Evolutionary conservation across 2,797 vertebrate genomes (phyloP), one percentile per base, ranked within the genome.

Genomic region (Enteromius radiatus): DNA sequence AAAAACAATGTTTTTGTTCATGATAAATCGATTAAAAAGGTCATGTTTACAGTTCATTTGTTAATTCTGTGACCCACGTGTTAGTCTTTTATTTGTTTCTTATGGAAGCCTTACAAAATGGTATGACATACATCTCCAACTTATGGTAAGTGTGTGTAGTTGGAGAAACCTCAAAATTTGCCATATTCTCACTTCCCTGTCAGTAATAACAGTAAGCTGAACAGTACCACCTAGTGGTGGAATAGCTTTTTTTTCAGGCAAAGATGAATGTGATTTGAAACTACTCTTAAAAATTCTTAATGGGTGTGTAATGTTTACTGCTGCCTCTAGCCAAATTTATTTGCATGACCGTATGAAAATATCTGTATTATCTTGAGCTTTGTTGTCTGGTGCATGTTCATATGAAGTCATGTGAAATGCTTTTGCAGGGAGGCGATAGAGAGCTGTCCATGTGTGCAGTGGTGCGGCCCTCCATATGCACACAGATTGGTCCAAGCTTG

Each of bases 401-500:
- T 59, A 10, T 33, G 6, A 4, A 63, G 28, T 63, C 26, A 47
- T 78, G 9, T 73, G 11, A 47, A 73, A 41, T n/a, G n/a, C 12
- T 26, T 65, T 47, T 64, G 8, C 17, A 52, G 31, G 17, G n/a
- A 47, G 59, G 56, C 11, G n/a, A 54, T 64, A 19, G n/a, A 71
- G 41, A 71, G 78, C 49, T 64, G 45, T 74, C 65, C 11, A 11
- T 71, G 38, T 61, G 67, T 41, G 9, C n/a, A 49, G 15, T 54
- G 12, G 33, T 70, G 17, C 6, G 64, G 54, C 38, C 41, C 38
- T 73, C 76, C 77, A 83, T 80, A 54, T 70, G 77, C 45, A 31
- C 76, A 69, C 65, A 65, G 85, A 71, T 81, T 77, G 81, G 33
- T 64, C 64, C 78, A 86, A 81, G 78, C 67, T 76, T 61, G 78